A percentile compares a stretch with the other conserved stretches of the same genome.
Conservation (phyloP, 2,113 vertebrate species). For the Upupa epops region DNA sequence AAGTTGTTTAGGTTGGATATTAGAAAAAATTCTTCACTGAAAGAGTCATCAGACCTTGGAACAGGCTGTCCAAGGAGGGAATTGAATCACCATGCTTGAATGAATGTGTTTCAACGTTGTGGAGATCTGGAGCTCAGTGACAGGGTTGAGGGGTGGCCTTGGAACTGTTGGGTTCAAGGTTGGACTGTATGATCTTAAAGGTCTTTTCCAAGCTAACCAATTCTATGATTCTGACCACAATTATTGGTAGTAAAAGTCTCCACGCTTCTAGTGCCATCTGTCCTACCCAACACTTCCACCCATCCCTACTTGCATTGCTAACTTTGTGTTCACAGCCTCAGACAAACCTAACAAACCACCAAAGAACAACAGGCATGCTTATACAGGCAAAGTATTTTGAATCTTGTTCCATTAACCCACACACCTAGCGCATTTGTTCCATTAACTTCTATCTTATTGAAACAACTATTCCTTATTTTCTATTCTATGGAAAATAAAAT, state of each 20-base stretch:
- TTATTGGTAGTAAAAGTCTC: slow-evolving; percentile 68
- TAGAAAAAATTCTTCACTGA: no score
- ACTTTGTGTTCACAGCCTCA: slow-evolving; percentile 70
- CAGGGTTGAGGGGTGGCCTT: no score
- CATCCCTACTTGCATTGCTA: slow-evolving; percentile 65
- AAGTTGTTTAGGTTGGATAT: no score
- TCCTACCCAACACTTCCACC: slow-evolving; percentile 60
- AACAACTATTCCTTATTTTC: not conserved
- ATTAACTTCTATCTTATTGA: slow-evolving; percentile 35
- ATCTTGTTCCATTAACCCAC: slow-evolving; percentile 66
- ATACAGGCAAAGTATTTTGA: slow-evolving; percentile 69
- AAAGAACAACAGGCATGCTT: slow-evolving; percentile 70
- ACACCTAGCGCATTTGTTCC: slow-evolving; percentile 47
- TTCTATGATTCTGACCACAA: not conserved
- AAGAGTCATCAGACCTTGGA: no score
- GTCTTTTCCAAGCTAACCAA: no score
- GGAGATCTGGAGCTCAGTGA: no score
- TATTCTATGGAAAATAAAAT: no score
- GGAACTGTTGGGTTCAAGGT: no score
- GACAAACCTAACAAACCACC: slow-evolving; percentile 32
- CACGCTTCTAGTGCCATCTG: slow-evolving; percentile 69
- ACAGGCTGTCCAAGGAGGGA: no score
- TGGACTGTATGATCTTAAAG: no score
- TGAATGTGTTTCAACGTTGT: no score
- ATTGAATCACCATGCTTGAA: no score